A percentile compares a stretch with the other conserved stretches of the same genome.
phyloP scores from a whole-genome alignment of 2,888 invertebrate species.

The Tholera decimalis region DNA sequence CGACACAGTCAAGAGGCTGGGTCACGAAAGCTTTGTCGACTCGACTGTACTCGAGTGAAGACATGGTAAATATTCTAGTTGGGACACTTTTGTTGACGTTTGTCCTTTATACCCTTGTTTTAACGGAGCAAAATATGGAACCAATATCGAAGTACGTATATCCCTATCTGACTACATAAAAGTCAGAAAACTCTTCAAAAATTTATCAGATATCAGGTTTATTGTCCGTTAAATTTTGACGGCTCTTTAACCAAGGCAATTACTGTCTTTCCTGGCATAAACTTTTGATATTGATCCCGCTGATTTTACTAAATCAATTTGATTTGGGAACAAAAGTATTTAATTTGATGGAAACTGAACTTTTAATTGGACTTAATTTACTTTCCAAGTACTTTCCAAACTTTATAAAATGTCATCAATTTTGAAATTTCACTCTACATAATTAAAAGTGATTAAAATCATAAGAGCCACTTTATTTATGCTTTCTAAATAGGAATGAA shows the following conservation, averaged over 20 bases:
- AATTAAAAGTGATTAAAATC: constrained; percentile 32
- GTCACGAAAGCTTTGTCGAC: constrained; percentile 28
- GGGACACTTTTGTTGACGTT: background rate
- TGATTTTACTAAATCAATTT: constrained; percentile 4
- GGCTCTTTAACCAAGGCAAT: background rate
- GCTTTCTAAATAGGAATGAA: constrained; percentile 2
- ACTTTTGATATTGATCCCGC: background rate
- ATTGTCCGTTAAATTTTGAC: too few relatives aligned
- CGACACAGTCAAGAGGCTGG: constrained; percentile 17
- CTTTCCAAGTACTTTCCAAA: constrained; percentile 17
- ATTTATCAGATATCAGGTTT: too few relatives aligned
- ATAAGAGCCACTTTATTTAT: constrained; percentile 2
- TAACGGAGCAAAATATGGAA: background rate
- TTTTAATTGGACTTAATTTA: constrained; percentile 27
- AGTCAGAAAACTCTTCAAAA: too few relatives aligned
- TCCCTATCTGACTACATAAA: too few relatives aligned
- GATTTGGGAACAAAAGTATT: constrained; percentile 11
- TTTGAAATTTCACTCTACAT: constrained; percentile 20
- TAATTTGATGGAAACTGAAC: constrained; percentile 11
- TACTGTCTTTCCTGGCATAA: background rate
- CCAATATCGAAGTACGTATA: background rate
- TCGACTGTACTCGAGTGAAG: constrained; percentile 13
- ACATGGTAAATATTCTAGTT: constrained; percentile 20
- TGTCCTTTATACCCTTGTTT: background rate
- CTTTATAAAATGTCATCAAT: constrained; percentile 36